Evolutionary conservation across 2,113 vertebrate species (phyloP).

Genomic region (Geococcyx californianus): DNA sequence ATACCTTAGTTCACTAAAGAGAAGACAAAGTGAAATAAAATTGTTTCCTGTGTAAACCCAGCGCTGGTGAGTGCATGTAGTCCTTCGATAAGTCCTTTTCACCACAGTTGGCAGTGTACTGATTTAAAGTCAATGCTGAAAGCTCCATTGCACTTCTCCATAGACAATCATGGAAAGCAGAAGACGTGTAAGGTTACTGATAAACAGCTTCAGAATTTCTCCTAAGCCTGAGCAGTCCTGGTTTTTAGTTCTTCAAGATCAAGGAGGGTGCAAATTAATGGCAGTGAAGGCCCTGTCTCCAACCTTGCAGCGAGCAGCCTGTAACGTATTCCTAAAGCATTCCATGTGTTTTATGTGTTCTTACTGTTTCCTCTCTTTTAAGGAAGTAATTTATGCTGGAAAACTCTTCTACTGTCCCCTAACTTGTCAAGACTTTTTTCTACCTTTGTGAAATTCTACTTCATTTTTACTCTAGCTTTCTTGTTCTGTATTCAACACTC

Average conservation of each 20-base stretch:
- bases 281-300: background rate
- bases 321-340: rapidly evolving
- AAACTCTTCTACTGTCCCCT: background rate
- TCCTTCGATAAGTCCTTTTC: background rate
- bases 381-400: background rate
- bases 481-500: background rate
- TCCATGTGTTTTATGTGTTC: rapidly evolving
- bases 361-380: background rate
- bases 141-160: background rate
- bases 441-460: background rate
- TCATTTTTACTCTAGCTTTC: background rate
- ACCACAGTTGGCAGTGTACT: rapidly evolving
- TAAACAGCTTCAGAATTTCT: background rate
- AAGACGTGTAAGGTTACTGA: background rate
- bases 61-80: background rate
- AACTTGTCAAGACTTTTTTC: background rate
- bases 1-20: background rate
- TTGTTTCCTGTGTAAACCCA: background rate
- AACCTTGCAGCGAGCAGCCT: background rate
- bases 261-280: background rate
- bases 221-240: background rate
- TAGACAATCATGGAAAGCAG: background rate
- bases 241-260: background rate
- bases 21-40: background rate
- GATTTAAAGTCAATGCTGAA: background rate